phyloP scores from a whole-genome alignment of 2,113 vertebrate species.

The Vicugna pacos region DNA sequence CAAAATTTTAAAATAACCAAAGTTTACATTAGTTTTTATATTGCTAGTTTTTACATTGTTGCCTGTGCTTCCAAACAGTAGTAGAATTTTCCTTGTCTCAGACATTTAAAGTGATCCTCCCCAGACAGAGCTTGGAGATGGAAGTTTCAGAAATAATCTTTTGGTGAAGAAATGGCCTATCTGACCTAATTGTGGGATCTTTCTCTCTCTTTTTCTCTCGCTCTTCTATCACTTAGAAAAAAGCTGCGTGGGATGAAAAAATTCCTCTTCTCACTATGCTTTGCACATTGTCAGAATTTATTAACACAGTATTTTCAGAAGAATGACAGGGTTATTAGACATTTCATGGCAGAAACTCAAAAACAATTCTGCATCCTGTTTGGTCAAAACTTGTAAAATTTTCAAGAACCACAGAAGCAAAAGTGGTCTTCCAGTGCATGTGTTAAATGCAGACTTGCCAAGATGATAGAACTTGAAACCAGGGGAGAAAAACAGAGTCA shows the following conservation, averaged over 20 bases:
- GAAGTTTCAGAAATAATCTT: conserved; percentile 36
- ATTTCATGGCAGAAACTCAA: conserved; percentile 83
- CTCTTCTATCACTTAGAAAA: conserved; percentile 63
- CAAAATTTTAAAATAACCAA: neutral
- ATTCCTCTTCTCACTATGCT: conserved; percentile 78
- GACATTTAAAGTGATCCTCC: neutral
- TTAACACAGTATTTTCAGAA: conserved; percentile 83
- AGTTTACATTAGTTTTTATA: neutral
- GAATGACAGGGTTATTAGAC: conserved; percentile 84
- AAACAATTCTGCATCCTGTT: conserved; percentile 77
- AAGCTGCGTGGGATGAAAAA: conserved; percentile 71
- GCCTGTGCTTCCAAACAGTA: neutral
- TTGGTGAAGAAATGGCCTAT: conserved; percentile 38
- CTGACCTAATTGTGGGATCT: conserved; percentile 57
- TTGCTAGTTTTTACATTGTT: neutral
- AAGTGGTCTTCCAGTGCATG: conserved; percentile 52
- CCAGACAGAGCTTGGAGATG: neutral
- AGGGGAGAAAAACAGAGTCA: conserved; percentile 51
- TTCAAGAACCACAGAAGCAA: conserved; percentile 76
- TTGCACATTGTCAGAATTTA: conserved; percentile 85
- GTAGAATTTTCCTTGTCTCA: neutral
- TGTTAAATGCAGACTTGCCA: conserved; percentile 58
- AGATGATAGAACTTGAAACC: conserved; percentile 55
- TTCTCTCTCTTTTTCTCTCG: conserved; percentile 52
- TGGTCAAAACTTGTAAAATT: conserved; percentile 82